These are phyloP conservation scores for Acromyrmex heyeri DNA, from an alignment of 1,140 invertebrate genomes.

Conservation along the genomic window DNA sequence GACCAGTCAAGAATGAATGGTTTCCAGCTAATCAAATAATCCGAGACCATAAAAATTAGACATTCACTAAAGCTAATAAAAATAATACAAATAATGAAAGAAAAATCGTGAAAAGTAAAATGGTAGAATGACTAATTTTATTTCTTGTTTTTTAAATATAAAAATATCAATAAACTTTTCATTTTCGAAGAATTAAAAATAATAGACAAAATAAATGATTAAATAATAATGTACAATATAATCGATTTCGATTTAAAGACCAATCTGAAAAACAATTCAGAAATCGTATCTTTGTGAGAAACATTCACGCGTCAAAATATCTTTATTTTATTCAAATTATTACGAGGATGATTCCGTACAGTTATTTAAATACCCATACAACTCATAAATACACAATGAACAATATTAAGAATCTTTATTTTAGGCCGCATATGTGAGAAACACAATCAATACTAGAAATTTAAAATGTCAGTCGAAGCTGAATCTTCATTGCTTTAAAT, in stretches of 20 bases:
- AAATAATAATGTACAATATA: not conserved
- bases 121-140: not conserved
- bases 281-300: not conserved
- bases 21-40: constrained; percentile 4
- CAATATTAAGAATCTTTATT: too few relatives aligned
- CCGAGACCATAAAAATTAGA: not conserved
- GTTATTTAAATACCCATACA: not conserved
- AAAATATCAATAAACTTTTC: not conserved
- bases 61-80: not conserved
- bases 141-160: not conserved
- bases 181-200: not conserved
- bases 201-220: not conserved
- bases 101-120: not conserved
- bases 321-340: not conserved
- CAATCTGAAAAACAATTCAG: not conserved
- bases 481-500: too few relatives aligned
- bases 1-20: constrained; percentile 1
- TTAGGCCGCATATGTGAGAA: too few relatives aligned
- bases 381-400: not conserved
- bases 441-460: too few relatives aligned
- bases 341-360: not conserved
- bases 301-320: not conserved
- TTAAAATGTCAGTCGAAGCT: too few relatives aligned
- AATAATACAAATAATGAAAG: not conserved
- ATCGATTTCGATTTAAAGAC: not conserved